Evolutionary conservation across 2,113 vertebrate genomes (phyloP), one percentile per base, ranked within the genome.

Genomic region (Myiagra hebetior): DNA sequence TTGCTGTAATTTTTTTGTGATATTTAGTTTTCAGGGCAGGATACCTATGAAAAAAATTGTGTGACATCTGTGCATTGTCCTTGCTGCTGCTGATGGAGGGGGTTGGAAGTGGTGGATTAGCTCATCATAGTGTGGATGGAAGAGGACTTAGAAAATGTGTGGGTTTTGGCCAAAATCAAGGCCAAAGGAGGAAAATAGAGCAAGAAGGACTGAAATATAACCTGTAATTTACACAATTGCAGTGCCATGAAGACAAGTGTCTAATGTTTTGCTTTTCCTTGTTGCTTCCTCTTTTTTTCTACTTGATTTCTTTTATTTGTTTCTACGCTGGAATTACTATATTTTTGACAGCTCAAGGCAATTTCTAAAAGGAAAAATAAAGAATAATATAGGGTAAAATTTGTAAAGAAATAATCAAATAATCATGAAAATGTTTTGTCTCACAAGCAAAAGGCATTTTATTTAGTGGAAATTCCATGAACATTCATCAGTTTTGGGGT

Each of bases 51-150:
- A 35, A 44, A 72, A 3, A 39, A 5, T 1, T 8, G 41, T 15
- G 12, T 53, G 21, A 15, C 16, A 18, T 60, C 33, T 53, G 16
- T 53, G 30, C 49, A 30, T 15, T 69, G 42, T 27, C 35, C 26
- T 84, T 4, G 0, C 26, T 47, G 52, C 35, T 68, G 31, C 16
- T 56, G n/a, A 24, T 69, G 56, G 15, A 4, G 0, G 0, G 24
- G 11, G 10, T 5, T 70, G 56, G 65, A 81, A n/a, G 23, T 1
- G 4, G 7, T 33, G 11, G 42, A 26, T 52, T 49, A 70, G 23
- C 11, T 55, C 30, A 7, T 28, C 15, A 31, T 0, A 0, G 22
- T 0, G 0, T 10, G 12, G 11, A 9, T 46, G 21, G 11, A 52
- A 85, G 27, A 52, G 3, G 16, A 22, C 24, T 30, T 65, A 10